Conservation (phyloP, 2,888 invertebrate species). For the Strigamia crassipes region DNA sequence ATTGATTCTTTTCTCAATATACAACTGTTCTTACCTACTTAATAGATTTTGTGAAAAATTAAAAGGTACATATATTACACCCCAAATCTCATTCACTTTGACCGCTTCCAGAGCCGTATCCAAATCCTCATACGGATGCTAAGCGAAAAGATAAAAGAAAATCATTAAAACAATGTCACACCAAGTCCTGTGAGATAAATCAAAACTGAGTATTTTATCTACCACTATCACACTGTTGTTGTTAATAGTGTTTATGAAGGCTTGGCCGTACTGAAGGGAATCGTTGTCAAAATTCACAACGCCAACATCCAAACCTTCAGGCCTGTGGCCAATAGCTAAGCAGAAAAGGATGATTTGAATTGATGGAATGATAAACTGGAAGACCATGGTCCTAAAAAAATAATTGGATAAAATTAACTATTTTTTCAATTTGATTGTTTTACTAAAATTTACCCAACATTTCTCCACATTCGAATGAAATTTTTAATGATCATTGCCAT, state of each 20-base stretch:
- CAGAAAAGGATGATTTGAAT: constrained; percentile 61
- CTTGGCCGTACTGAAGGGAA: constrained; percentile 18
- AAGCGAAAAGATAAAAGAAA: neutral
- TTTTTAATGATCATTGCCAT: constrained; percentile 49
- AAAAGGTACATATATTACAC: constrained; percentile 48
- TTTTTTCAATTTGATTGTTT: neutral
- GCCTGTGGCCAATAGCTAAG: constrained; percentile 55
- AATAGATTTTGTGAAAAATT: constrained; percentile 49
- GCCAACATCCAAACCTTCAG: constrained; percentile 57
- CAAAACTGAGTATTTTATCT: neutral
- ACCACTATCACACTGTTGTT: constrained; percentile 10
- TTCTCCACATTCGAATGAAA: constrained; percentile 49
- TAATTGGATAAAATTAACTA: neutral
- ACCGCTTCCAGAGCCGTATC: constrained; percentile 25
- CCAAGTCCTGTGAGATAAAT: neutral
- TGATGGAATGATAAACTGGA: constrained; percentile 60
- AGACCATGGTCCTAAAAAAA: constrained; percentile 56
- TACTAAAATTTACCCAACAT: constrained; percentile 47
- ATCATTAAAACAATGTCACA: neutral
- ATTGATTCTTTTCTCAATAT: neutral
- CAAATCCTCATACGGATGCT: constrained; percentile 5
- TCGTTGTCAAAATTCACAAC: constrained; percentile 58
- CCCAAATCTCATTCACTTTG: constrained; percentile 47
- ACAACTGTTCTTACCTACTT: constrained; percentile 46
- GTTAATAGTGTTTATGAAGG: neutral